Conservation (phyloP, 2,888 invertebrate species). For the Xanthia icteritia region DNA sequence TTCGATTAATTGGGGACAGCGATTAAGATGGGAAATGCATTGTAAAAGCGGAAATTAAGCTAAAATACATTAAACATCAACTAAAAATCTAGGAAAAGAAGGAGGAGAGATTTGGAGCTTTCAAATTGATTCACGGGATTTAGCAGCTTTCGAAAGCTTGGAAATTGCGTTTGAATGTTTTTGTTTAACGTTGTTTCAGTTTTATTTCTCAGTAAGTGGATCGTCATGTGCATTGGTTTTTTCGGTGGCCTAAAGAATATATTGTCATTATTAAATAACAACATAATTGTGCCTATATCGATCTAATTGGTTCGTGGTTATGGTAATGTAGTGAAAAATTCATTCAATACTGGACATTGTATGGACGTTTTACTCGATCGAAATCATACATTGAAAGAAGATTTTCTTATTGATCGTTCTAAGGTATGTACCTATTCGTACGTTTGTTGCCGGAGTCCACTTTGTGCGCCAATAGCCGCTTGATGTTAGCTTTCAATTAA, state of each 20-base stretch:
- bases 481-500: slow-evolving; percentile 75
- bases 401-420: slow-evolving; percentile 25
- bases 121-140: background rate
- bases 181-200: background rate
- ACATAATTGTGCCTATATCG: background rate
- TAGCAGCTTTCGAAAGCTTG: background rate
- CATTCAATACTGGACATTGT: no score
- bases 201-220: background rate
- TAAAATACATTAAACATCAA: background rate
- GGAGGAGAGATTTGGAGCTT: background rate
- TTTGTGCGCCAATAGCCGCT: slow-evolving; percentile 64
- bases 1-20: slow-evolving; percentile 42
- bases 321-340: background rate
- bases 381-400: slow-evolving; percentile 8
- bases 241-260: background rate
- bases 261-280: background rate
- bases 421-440: slow-evolving; percentile 10
- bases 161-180: background rate
- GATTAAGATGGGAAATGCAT: slow-evolving; percentile 8
- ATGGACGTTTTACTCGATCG: background rate
- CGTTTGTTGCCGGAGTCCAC: slow-evolving; percentile 15
- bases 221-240: background rate
- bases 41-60: background rate
- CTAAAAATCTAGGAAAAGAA: background rate
- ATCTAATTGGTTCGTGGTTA: background rate